Conservation (phyloP, 2,888 invertebrate genomes). For the Trissolcus japonicus region DNA sequence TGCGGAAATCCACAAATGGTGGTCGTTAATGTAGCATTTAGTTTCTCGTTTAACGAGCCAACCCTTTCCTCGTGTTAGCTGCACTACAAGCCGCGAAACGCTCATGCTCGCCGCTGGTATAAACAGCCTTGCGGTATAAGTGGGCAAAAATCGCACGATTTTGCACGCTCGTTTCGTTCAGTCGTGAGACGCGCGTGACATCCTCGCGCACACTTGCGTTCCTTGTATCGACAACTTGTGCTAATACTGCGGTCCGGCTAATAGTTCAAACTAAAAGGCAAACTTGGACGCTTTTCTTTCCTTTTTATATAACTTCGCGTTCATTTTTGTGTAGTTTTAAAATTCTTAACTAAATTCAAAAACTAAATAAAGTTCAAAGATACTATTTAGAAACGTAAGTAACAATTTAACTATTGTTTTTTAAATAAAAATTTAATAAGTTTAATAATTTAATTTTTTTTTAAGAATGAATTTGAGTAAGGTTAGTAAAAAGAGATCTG, state of each 20-base stretch:
- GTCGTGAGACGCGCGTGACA: conserved; percentile 48
- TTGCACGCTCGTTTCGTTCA: conserved; percentile 52
- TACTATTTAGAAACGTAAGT: too few relatives aligned
- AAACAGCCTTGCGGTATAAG: conserved; percentile 40
- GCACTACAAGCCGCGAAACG: conserved; percentile 49
- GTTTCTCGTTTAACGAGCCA: conserved; percentile 58
- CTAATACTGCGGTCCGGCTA: conserved; percentile 28
- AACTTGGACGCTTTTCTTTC: too few relatives aligned
- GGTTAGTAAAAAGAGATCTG: too few relatives aligned
- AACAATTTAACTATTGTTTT: too few relatives aligned
- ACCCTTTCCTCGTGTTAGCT: conserved; percentile 50
- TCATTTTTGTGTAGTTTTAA: too few relatives aligned
- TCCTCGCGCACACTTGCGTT: conserved; percentile 34
- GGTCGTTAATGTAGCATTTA: conserved; percentile 57
- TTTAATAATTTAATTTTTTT: too few relatives aligned
- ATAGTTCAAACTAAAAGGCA: conserved; percentile 10
- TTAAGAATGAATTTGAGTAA: too few relatives aligned
- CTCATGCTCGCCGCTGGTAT: conserved; percentile 30
- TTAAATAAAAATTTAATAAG: too few relatives aligned
- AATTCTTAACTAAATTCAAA: too few relatives aligned
- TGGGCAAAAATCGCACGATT: conserved; percentile 50
- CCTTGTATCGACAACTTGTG: conserved; percentile 27
- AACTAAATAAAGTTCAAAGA: too few relatives aligned
- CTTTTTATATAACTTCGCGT: too few relatives aligned
- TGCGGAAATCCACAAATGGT: conserved; percentile 59